These are phyloP conservation scores for Myiozetetes cayanensis DNA, from an alignment of 2,113 vertebrate genomes.

Conservation along the genomic window DNA sequence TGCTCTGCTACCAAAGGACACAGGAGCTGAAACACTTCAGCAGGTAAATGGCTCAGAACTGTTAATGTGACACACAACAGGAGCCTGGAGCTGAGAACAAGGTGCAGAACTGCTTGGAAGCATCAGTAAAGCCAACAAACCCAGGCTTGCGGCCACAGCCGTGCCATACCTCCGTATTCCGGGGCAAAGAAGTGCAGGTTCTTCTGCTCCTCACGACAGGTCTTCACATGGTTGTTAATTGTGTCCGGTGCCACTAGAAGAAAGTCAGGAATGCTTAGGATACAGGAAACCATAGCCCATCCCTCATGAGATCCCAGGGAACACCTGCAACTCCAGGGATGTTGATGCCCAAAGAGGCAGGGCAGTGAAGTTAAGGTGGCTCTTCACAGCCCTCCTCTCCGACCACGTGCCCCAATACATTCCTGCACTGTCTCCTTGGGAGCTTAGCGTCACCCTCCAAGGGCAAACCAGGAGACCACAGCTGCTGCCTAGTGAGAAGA, in stretches of 20 bases:
- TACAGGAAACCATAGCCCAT: neutral
- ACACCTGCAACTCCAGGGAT: neutral
- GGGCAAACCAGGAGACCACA: neutral
- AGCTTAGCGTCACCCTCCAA: neutral
- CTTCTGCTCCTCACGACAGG: conserved; percentile 98
- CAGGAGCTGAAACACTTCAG: neutral
- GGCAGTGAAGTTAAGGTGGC: neutral
- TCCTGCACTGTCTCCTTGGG: neutral
- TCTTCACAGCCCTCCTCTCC: neutral
- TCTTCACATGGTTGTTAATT: conserved; percentile 99
- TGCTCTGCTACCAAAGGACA: neutral
- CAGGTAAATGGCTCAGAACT: neutral
- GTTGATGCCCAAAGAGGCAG: neutral
- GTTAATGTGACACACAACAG: too few relatives aligned
- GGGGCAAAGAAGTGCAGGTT: conserved; percentile 99
- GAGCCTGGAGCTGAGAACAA: neutral
- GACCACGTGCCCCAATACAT: neutral
- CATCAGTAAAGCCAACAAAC: neutral
- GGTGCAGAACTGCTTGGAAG: neutral
- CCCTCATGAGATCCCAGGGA: neutral
- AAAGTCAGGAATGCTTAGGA: conserved; percentile 10
- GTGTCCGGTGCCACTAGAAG: conserved; percentile 93
- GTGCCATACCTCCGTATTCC: conserved; percentile 89
- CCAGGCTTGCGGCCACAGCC: neutral
- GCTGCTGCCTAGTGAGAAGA: neutral